A percentile compares a stretch with the other conserved stretches of the same genome.
Conservation (phyloP, 2,888 invertebrate genomes). For the Mongoloraphidia duomilia region DNA sequence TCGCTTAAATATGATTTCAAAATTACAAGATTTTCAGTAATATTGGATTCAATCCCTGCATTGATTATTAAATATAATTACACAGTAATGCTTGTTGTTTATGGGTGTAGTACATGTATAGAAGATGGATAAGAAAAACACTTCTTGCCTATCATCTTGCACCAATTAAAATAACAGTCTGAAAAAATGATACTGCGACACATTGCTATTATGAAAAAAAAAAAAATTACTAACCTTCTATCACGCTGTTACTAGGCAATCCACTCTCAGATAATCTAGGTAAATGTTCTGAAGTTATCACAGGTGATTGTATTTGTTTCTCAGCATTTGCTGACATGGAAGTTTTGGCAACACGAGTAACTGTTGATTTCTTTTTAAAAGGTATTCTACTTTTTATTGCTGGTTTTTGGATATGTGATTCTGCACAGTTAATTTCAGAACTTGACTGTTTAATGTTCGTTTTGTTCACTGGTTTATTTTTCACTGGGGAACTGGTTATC, state of each 20-base stretch:
- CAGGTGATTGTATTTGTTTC: constrained; percentile 16
- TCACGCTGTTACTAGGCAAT: constrained; percentile 25
- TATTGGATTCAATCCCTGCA: too few species aligned
- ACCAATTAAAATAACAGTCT: too few species aligned
- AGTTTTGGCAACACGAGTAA: constrained; percentile 3
- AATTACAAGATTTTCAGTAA: too few species aligned
- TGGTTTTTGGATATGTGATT: constrained; percentile 13
- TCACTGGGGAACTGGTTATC: constrained; percentile 12
- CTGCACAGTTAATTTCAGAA: constrained; percentile 29
- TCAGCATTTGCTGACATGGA: neutral
- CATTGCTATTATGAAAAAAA: too few species aligned
- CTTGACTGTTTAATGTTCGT: constrained; percentile 9
- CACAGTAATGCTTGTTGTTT: too few species aligned
- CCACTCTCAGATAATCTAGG: constrained; percentile 24
- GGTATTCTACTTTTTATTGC: constrained; percentile 9
- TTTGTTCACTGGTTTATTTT: neutral
- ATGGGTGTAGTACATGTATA: too few species aligned
- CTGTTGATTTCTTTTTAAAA: constrained; percentile 4
- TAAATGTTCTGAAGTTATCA: constrained; percentile 27
- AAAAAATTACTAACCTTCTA: constrained; percentile 13
- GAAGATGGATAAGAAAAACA: too few species aligned
- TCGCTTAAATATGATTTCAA: too few species aligned
- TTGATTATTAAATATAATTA: too few species aligned
- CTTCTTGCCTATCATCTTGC: too few species aligned
- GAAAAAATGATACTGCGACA: too few species aligned